Base-by-base conservation (phyloP, 2,888 invertebrate genomes). In the Himalopsyche kuldschensis region DNA sequence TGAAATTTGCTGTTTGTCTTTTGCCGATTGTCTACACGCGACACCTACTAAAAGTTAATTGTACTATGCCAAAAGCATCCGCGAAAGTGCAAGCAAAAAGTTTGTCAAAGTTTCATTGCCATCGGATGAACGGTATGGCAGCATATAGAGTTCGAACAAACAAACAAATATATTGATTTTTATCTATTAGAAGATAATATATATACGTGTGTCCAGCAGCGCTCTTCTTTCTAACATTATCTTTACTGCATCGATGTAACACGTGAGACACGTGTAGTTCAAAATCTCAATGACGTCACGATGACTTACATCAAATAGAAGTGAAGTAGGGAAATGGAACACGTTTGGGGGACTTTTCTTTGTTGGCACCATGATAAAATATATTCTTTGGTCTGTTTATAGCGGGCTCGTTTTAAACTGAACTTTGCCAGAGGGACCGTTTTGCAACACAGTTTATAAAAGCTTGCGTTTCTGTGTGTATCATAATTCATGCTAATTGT, bases 311-410 rank as follows among this genome's bases (percentile, higher is more conserved):
- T 84, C 24, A 55, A 55, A 81, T 85, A 85, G 81, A 84, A 80
- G 82, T 84, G 85, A 85, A 85, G 80, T 84, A 84, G 85, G 81
- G 84, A 85, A 85, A 82, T 85, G 80, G 82, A 80, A 69, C 85
- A 78, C 35, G 82, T 48, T 75, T 48, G 80, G 77, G 83, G 63
- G 83, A 80, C 46, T 80, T 78, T 63, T 82, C 82, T 63, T 69
- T 79, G 47, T 79, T 79, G 78, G 82, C 82, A 48, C 24, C 24
- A 31, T n/a, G 32, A 75, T 30, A 32, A 75, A 75, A 55, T 55
- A 55, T 55, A 55, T 55, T 55, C 55, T 55, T 55, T 20, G 55
- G 55, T 55, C 20, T 55, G 55, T 10, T 55, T 20, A 55, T 55
- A 55, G 55, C 55, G 55, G 55, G 55, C 55, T 55, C 55, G 55